These are phyloP conservation scores for Drosophila hamatofila DNA, from an alignment of 2,888 invertebrate genomes.

Conservation along the genomic window DNA sequence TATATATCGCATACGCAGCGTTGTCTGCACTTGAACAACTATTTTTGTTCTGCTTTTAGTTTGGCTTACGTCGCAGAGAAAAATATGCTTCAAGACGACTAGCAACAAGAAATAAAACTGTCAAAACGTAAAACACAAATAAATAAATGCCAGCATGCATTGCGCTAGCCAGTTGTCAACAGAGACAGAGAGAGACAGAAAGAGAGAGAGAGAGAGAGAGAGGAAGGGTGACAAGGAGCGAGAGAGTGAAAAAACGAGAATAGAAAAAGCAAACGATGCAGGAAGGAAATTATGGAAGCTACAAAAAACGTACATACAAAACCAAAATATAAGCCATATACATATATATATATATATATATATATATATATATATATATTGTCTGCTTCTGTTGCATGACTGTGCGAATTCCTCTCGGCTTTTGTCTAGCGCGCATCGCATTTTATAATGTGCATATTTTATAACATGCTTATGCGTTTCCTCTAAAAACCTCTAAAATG, in stretches of 20 bases:
- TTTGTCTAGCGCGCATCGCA: conserved; percentile 70
- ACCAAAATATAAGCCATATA: not conserved
- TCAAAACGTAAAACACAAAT: conserved; percentile 70
- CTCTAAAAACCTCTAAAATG: conserved; percentile 40
- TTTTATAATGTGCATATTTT: conserved; percentile 81
- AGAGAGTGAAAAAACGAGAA: conserved; percentile 8
- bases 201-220: conserved; percentile 5
- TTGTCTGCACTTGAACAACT: conserved; percentile 60
- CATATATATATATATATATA: not conserved
- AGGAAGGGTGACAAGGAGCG: conserved; percentile 5
- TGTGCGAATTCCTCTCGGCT: conserved; percentile 74
- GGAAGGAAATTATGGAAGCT: conserved; percentile 70
- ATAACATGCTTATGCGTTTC: conserved; percentile 73
- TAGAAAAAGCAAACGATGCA: conserved; percentile 22
- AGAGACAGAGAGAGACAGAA: conserved; percentile 18
- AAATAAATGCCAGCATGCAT: conserved; percentile 70
- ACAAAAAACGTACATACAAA: conserved; percentile 13
- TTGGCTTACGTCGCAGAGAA: not conserved
- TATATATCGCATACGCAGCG: conserved; percentile 48
- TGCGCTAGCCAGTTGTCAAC: conserved; percentile 73
- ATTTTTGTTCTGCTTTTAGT: not conserved
- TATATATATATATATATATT: conserved; percentile 3
- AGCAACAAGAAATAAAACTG: conserved; percentile 67
- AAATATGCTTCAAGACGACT: conserved; percentile 17
- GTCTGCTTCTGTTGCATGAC: conserved; percentile 56